Evolutionary conservation across 2,797 vertebrate species (phyloP).

Genomic region (Allobates femoralis): DNA sequence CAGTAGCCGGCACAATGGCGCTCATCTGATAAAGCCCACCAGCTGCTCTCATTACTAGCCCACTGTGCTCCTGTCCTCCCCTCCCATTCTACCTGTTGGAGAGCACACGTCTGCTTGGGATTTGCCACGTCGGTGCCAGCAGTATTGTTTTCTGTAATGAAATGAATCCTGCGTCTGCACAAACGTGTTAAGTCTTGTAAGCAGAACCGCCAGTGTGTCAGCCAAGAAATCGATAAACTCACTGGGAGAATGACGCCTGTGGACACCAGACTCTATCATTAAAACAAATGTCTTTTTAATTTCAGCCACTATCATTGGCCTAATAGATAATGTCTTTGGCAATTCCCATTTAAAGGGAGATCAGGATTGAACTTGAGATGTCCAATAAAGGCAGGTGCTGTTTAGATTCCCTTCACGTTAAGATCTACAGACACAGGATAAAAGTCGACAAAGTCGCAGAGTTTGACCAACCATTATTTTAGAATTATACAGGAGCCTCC

Average conservation of each 20-base stretch:
- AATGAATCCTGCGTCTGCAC: slow-evolving; percentile 10
- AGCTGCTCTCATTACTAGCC: too few relatives aligned
- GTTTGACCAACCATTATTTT: too few relatives aligned
- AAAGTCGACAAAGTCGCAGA: too few relatives aligned
- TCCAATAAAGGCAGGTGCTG: neutral
- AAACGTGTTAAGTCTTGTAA: slow-evolving; percentile 40
- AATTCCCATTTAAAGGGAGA: slow-evolving; percentile 4
- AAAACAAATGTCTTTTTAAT: neutral
- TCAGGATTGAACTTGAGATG: neutral
- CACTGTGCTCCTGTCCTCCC: neutral
- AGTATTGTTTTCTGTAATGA: slow-evolving; percentile 22
- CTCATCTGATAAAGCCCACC: slow-evolving; percentile 20
- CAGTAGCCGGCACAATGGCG: slow-evolving; percentile 2
- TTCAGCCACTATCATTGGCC: neutral
- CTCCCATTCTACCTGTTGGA: neutral
- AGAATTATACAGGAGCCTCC: too few relatives aligned
- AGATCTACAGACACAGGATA: neutral
- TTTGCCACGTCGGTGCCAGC: slow-evolving; percentile 10
- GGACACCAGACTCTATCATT: slow-evolving; percentile 6
- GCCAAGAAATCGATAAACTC: slow-evolving; percentile 39
- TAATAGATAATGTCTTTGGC: neutral
- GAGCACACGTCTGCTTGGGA: slow-evolving; percentile 13
- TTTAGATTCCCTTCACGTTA: neutral
- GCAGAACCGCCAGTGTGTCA: slow-evolving; percentile 25
- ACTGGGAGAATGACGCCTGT: slow-evolving; percentile 6